phyloP scores from a whole-genome alignment of 2,888 invertebrate species.

The Pimpla rufipes region DNA sequence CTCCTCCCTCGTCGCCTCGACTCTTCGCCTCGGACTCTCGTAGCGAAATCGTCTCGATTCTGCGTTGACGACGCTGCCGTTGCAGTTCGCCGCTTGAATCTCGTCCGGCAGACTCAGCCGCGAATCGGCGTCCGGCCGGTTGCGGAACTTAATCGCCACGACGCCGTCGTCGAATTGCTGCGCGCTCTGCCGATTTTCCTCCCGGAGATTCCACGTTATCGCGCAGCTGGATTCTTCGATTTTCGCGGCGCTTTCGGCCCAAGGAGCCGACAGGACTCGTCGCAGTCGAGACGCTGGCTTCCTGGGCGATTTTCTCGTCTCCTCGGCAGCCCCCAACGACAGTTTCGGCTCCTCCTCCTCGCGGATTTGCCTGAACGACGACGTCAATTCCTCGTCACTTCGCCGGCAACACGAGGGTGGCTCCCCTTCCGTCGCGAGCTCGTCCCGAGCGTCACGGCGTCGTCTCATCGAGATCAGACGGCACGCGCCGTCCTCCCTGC shows the following conservation, averaged over 20 bases:
- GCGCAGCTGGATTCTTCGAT: slow-evolving; percentile 61
- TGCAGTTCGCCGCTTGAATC: background rate
- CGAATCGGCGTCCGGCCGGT: slow-evolving; percentile 33
- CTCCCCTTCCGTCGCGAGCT: background rate
- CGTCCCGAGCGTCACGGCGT: slow-evolving; percentile 72
- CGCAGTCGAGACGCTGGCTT: slow-evolving; percentile 29
- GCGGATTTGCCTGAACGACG: background rate
- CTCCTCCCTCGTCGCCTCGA: slow-evolving; percentile 62
- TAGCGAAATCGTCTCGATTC: slow-evolving; percentile 16
- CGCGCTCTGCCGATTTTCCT: slow-evolving; percentile 18
- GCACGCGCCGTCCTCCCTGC: slow-evolving; percentile 81
- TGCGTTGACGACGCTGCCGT: too few species aligned
- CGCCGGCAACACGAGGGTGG: background rate
- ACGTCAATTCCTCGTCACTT: background rate
- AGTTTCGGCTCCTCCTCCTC: slow-evolving; percentile 8
- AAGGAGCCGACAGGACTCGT: slow-evolving; percentile 56
- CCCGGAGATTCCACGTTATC: slow-evolving; percentile 62
- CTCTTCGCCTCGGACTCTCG: slow-evolving; percentile 15
- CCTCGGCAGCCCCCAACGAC: slow-evolving; percentile 46
- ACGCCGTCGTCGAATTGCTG: slow-evolving; percentile 62
- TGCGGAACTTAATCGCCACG: slow-evolving; percentile 65
- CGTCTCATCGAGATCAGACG: slow-evolving; percentile 82
- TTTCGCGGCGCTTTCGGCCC: slow-evolving; percentile 37
- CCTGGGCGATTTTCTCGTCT: slow-evolving; percentile 22
- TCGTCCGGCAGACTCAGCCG: slow-evolving; percentile 30